Percentiles rank a stretch among this genome's conserved stretches.
These are phyloP conservation scores for Trogon surrucura DNA, from an alignment of 2,113 vertebrate species.

Conservation along the genomic window DNA sequence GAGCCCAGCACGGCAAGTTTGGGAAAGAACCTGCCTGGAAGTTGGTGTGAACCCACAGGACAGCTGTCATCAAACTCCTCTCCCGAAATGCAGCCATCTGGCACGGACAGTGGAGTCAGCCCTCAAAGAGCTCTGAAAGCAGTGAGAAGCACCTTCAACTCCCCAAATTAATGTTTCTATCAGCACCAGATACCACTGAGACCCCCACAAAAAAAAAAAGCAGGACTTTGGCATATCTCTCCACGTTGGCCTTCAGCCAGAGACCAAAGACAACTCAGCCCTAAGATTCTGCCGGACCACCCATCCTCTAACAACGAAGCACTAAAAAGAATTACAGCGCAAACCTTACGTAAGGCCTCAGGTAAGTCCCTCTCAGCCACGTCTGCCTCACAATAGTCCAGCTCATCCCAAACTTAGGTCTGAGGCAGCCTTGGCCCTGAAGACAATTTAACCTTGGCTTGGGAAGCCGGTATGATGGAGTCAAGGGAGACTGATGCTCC, in stretches of 20 bases:
- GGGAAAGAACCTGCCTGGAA: neutral
- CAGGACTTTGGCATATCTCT: neutral
- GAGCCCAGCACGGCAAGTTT: neutral
- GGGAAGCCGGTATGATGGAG: neutral
- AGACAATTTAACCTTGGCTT: neutral
- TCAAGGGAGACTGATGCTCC: rapidly evolving
- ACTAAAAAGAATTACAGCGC: neutral
- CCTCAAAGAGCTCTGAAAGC: neutral
- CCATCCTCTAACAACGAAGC: neutral
- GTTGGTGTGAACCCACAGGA: neutral
- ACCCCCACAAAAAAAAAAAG: neutral
- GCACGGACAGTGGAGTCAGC: neutral
- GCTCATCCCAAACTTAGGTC: neutral
- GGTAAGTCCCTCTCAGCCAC: neutral
- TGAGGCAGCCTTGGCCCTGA: neutral
- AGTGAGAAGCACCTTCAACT: neutral
- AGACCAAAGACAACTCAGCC: neutral
- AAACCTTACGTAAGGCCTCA: neutral
- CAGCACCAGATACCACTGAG: neutral
- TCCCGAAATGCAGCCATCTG: rapidly evolving
- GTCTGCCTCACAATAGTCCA: rapidly evolving
- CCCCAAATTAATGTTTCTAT: neutral
- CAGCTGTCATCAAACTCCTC: neutral
- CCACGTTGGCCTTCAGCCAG: neutral
- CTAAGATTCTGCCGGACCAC: neutral